A percentile compares a stretch with the other conserved stretches of the same genome.
These are phyloP conservation scores for Turritopsis rubra DNA, from an alignment of 30 jellyfish, hydroid and myxozoan species.

Conservation along the genomic window DNA sequence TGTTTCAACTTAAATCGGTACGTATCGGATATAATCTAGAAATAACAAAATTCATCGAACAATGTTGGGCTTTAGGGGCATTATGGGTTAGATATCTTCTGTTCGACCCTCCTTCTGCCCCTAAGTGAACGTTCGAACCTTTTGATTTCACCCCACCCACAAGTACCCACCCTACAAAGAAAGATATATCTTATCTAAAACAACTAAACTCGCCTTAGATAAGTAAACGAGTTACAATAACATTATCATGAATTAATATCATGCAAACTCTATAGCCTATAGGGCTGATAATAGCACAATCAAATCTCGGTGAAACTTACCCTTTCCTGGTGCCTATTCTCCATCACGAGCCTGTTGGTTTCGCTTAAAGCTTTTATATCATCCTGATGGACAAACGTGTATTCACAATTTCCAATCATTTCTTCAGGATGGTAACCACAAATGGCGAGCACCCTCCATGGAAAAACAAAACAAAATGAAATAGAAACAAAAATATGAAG, in stretches of 20 bases:
- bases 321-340: conserved; percentile 8
- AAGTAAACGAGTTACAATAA: too few species aligned
- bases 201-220: too few species aligned
- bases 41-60: not conserved
- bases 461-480: not conserved
- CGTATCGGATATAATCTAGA: conserved; percentile 21
- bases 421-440: conserved; percentile 78
- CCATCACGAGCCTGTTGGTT: not conserved
- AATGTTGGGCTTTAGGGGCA: not conserved
- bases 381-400: conserved; percentile 38
- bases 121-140: too few species aligned
- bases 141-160: too few species aligned
- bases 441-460: conserved; percentile 39
- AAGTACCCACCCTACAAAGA: too few species aligned
- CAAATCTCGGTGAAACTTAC: not conserved
- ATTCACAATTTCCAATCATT: conserved; percentile 39
- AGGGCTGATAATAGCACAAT: too few species aligned
- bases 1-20: conserved; percentile 14
- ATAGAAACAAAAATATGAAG: not conserved
- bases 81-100: too few species aligned
- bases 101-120: too few species aligned
- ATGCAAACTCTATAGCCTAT: too few species aligned
- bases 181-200: too few species aligned
- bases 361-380: conserved; percentile 29
- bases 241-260: too few species aligned